Evolutionary conservation across 2,888 invertebrate species (phyloP).

Genomic region (Hypena proboscidalis): DNA sequence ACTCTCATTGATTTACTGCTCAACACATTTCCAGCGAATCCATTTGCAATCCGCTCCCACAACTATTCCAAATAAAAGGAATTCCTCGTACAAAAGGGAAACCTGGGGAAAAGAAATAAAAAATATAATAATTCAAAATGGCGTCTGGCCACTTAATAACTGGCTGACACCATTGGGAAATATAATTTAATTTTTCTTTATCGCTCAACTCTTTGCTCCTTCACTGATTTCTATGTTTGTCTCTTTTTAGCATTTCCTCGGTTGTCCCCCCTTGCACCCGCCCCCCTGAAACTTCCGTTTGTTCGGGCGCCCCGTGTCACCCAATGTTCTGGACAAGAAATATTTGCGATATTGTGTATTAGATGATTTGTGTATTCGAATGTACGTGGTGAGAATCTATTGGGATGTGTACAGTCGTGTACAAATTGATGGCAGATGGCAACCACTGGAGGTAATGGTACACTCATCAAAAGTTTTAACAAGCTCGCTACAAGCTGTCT

Average conservation of each 20-base stretch:
- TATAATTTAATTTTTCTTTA: slow-evolving; percentile 85
- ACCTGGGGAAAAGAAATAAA: slow-evolving; percentile 77
- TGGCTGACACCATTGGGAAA: slow-evolving; percentile 86
- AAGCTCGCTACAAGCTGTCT: slow-evolving; percentile 33
- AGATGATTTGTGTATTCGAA: slow-evolving; percentile 79
- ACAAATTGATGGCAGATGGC: slow-evolving; percentile 44
- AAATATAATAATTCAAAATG: slow-evolving; percentile 85
- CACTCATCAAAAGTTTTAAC: slow-evolving; percentile 46
- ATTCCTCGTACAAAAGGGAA: slow-evolving; percentile 76
- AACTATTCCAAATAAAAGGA: slow-evolving; percentile 81
- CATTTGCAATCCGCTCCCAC: slow-evolving; percentile 71
- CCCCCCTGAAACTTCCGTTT: slow-evolving; percentile 64
- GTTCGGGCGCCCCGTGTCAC: slow-evolving; percentile 72
- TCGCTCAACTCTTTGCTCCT: slow-evolving; percentile 57
- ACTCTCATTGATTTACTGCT: slow-evolving; percentile 60
- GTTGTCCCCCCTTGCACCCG: slow-evolving; percentile 55
- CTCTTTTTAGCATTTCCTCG: slow-evolving; percentile 67
- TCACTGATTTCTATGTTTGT: slow-evolving; percentile 47
- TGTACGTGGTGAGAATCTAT: slow-evolving; percentile 71
- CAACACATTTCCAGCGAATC: slow-evolving; percentile 60
- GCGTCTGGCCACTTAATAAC: slow-evolving; percentile 86
- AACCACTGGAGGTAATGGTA: slow-evolving; percentile 37
- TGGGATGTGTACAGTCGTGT: slow-evolving; percentile 51
- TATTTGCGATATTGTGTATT: slow-evolving; percentile 83
- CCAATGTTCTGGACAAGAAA: slow-evolving; percentile 79